These are phyloP conservation scores for crab-eating macaque (Macaca fascicularis) DNA, from an alignment of 2,113 vertebrate species.

Conservation along the genomic window DNA sequence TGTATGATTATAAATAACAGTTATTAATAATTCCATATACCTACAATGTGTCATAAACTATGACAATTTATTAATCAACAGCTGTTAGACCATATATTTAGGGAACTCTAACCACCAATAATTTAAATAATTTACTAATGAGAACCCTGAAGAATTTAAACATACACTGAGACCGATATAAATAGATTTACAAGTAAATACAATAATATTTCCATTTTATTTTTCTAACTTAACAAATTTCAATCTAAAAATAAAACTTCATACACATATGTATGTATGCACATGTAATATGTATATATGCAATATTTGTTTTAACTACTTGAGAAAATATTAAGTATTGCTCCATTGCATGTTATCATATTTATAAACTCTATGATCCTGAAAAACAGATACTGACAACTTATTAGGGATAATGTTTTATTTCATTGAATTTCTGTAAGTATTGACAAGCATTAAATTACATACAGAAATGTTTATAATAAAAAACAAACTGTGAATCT, in stretches of 20 bases:
- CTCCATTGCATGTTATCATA: not conserved
- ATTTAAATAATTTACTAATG: not conserved
- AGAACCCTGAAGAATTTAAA: not conserved
- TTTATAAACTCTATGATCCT: not conserved
- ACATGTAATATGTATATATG: not conserved
- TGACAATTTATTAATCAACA: not conserved
- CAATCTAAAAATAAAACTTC: not conserved
- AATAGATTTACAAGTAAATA: not conserved
- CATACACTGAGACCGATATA: not conserved
- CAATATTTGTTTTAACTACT: not conserved
- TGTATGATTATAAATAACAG: not conserved
- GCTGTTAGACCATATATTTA: not conserved
- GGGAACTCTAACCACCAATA: not conserved
- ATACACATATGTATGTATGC: not conserved
- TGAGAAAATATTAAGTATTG: conserved; percentile 6
- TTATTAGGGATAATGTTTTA: not conserved
- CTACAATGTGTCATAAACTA: not conserved
- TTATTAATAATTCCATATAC: not conserved
- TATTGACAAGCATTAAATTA: not conserved
- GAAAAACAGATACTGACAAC: not conserved
- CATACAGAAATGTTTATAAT: not conserved
- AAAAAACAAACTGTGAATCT: not conserved
- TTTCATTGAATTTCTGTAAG: not conserved
- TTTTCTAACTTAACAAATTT: conserved; percentile 37
- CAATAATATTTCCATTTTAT: not conserved